phyloP scores from a whole-genome alignment of 2,888 invertebrate genomes.

The Rotaria sp. region DNA sequence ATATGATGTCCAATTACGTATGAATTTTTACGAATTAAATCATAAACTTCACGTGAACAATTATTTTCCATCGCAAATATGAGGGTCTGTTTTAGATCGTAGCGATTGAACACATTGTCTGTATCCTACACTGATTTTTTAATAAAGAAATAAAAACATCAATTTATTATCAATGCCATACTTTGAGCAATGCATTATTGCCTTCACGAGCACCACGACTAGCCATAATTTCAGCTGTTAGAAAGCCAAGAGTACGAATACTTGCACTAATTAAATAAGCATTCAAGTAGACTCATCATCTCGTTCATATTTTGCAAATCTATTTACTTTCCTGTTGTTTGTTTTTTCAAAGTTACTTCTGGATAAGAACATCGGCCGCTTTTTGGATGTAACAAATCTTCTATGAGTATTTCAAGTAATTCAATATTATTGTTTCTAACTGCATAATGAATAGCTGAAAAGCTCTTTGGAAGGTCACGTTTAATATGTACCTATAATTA shows the following conservation, averaged over 20 bases:
- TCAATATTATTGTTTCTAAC: constrained; percentile 20
- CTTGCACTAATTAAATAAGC: neutral
- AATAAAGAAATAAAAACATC: too few species aligned
- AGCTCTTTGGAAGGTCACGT: neutral
- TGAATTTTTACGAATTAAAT: neutral
- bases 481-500: neutral
- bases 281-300: too few species aligned
- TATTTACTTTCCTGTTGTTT: neutral
- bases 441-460: constrained; percentile 31
- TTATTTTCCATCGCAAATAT: neutral
- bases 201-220: constrained; percentile 57
- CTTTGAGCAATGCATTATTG: too few species aligned
- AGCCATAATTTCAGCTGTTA: constrained; percentile 18
- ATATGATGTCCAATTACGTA: too few species aligned
- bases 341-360: neutral
- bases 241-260: neutral
- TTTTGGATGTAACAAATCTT: constrained; percentile 22
- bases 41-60: constrained; percentile 33
- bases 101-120: too few species aligned
- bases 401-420: constrained; percentile 23
- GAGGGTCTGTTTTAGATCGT: too few species aligned
- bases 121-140: too few species aligned
- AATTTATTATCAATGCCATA: too few species aligned
- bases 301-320: too few species aligned
- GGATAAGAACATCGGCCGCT: neutral